Evolutionary conservation across 1,140 invertebrate species (phyloP), one percentile per base, ranked within the genome.

Genomic region (Lysiphlebus fabarum): DNA sequence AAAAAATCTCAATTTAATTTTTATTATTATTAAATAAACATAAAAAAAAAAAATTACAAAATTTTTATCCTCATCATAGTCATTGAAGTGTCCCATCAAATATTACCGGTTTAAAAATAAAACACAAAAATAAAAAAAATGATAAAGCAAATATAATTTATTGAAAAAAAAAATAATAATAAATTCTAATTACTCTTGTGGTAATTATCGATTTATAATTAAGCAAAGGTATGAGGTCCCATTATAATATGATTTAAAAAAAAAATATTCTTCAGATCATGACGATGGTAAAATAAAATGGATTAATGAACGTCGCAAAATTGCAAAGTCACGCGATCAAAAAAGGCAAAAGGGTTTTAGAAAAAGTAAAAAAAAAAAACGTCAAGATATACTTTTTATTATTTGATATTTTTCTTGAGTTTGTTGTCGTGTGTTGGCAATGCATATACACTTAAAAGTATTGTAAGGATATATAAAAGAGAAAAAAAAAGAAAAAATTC

Each of bases 271-370:
- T n/a, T 41, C 11, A 42, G 8, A 58, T 58, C 47, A 58, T 58
- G 57, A 58, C 49, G 45, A 36, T 17, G 57, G 44, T 40, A 12
- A 54, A 58, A 58, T 58, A 42, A 58, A 53, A 53, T 58, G 57
- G 57, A 58, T 51, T 58, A 58, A 44, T 40, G 49, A 49, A 53
- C 49, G 34, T 12, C 5, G 49, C 7, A 43, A 38, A 58, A 58
- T 58, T 26, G 57, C 48, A n/a, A 37, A 58, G 57, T 58, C 57
- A 58, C 57, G 57, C 57, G 57, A 58, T 58, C 41, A 33, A 53
- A 53, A 38, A 37, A 10, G 51, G 11, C 44, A 45, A 56, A 51
- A 51, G 47, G 47, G 36, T 49, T 49, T 7, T 11, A 49, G n/a
- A 34, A 49, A 5, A 34, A 49, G 11, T n/a, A 51, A 51, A 51